A percentile compares a stretch with the other conserved stretches of the same genome.
Evolutionary conservation across 2,888 invertebrate species (phyloP).

Genomic region (Panopea generosa): DNA sequence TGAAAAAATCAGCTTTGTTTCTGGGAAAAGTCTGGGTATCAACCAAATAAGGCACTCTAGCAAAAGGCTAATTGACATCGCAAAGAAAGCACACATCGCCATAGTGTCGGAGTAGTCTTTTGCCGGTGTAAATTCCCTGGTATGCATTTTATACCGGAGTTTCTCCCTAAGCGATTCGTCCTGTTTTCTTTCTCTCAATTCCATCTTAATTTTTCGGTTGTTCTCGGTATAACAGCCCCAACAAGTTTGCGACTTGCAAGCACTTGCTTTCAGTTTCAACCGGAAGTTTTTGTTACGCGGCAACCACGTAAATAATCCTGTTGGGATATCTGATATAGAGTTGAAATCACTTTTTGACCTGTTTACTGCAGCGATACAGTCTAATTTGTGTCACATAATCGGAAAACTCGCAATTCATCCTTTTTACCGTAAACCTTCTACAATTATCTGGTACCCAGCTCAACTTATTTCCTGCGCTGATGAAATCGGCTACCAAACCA

Average conservation of each 20-base stretch:
- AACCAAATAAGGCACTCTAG: conserved; percentile 67
- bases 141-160: conserved; percentile 70
- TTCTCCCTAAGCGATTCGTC: conserved; percentile 73
- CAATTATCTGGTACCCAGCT: too few relatives aligned
- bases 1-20: conserved; percentile 25
- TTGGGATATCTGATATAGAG: too few relatives aligned
- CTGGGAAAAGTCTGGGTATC: conserved; percentile 66
- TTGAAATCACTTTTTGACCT: too few relatives aligned
- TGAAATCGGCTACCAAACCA: too few relatives aligned
- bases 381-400: too few relatives aligned
- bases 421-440: too few relatives aligned
- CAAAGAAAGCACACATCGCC: conserved; percentile 66
- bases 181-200: conserved; percentile 67
- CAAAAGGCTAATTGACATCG: conserved; percentile 63
- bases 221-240: background rate
- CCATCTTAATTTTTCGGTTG: conserved; percentile 46
- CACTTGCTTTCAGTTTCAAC: conserved; percentile 58
- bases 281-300: conserved; percentile 57
- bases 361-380: too few relatives aligned
- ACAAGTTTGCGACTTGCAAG: conserved; percentile 19
- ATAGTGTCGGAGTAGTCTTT: conserved; percentile 56
- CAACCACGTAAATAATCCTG: conserved; percentile 49
- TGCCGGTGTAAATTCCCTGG: conserved; percentile 69
- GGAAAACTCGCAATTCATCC: too few relatives aligned
- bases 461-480: too few relatives aligned